Conservation (phyloP, 1,140 invertebrate species). For the Hylaeus volcanicus region DNA sequence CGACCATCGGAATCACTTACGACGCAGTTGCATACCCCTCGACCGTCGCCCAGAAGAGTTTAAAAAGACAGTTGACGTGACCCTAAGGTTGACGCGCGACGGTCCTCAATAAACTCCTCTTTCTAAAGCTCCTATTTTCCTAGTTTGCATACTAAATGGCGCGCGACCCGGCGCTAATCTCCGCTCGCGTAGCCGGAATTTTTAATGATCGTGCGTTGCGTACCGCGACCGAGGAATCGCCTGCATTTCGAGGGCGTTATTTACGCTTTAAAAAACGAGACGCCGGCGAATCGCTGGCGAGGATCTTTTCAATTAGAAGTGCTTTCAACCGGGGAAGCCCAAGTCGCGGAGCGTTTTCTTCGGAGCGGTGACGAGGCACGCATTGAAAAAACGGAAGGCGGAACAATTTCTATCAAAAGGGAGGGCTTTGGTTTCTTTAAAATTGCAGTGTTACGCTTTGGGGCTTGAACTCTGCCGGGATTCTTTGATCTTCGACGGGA, state of each 20-base stretch:
- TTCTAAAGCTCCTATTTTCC: conserved; percentile 14
- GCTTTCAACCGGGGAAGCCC: not conserved
- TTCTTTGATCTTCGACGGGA: conserved; percentile 1
- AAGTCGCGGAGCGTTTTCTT: not conserved
- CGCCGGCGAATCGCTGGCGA: not conserved
- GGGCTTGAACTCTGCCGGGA: not conserved
- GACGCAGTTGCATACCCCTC: not conserved
- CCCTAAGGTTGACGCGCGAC: not conserved
- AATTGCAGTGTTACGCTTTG: not conserved
- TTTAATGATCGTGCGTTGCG: conserved; percentile 19
- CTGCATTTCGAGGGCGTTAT: conserved; percentile 10
- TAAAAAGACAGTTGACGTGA: not conserved
- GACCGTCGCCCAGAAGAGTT: too few relatives aligned
- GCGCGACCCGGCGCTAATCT: conserved; percentile 22
- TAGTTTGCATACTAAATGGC: conserved; percentile 36
- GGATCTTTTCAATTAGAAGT: conserved; percentile 22
- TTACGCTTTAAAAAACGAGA: not conserved
- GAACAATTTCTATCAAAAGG: conserved; percentile 8
- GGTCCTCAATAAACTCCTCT: conserved; percentile 14
- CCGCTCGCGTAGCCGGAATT: conserved; percentile 28
- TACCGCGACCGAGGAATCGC: not conserved
- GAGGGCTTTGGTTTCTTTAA: not conserved
- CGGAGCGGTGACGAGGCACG: not conserved
- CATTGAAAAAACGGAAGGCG: not conserved
- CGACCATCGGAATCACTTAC: too few relatives aligned